phyloP scores from a whole-genome alignment of 2,797 vertebrate genomes.

The Mus caroli region DNA sequence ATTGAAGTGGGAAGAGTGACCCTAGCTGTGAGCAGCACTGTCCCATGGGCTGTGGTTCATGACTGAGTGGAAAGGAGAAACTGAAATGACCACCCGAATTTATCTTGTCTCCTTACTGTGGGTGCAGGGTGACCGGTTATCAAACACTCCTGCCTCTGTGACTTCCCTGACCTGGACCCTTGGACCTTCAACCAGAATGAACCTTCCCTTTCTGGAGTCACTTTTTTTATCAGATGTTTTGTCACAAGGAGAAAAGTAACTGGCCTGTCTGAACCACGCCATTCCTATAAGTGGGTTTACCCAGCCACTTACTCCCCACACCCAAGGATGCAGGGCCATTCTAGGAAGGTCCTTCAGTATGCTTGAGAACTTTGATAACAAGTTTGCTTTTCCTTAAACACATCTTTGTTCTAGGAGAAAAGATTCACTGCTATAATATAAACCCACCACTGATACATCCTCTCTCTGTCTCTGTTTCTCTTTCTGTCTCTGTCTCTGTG shows the following conservation, averaged over 20 bases:
- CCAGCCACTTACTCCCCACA: background rate
- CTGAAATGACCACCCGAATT: background rate
- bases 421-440: background rate
- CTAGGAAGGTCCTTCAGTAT: background rate
- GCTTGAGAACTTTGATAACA: background rate
- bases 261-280: background rate
- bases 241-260: background rate
- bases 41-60: background rate
- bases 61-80: background rate
- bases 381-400: constrained; percentile 3
- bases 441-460: background rate
- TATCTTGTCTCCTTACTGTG: background rate
- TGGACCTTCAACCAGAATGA: background rate
- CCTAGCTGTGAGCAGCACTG: background rate
- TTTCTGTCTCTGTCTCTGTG: too few relatives aligned
- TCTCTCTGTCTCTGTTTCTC: too few relatives aligned
- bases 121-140: background rate
- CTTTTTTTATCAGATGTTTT: background rate
- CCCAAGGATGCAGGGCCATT: background rate
- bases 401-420: background rate
- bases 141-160: background rate
- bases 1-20: background rate
- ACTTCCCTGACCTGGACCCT: background rate
- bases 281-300: background rate
- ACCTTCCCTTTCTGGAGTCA: background rate